These are phyloP conservation scores for Hydraecia micacea DNA, from an alignment of 2,888 invertebrate genomes.

Conservation along the genomic window DNA sequence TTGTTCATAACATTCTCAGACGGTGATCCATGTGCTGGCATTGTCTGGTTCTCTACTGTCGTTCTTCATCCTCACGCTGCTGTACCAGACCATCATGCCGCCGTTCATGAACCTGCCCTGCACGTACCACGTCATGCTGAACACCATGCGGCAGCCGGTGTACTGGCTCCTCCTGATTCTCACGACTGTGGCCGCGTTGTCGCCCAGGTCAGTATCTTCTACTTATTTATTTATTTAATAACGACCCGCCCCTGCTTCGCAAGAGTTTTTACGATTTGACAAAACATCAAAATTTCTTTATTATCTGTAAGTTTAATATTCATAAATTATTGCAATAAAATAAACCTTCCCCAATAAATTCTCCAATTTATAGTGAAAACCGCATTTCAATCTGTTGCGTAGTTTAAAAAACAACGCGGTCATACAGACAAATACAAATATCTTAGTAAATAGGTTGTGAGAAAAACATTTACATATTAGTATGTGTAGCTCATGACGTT, in stretches of 20 bases:
- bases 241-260: not conserved
- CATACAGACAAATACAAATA: not conserved
- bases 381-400: not conserved
- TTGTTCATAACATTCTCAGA: constrained; percentile 89
- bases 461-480: no score
- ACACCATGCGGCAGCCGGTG: constrained; percentile 92
- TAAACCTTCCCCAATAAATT: not conserved
- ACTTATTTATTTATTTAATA: not conserved
- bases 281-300: not conserved
- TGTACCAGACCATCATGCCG: constrained; percentile 95
- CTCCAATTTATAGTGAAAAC: not conserved
- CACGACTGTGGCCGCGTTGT: constrained; percentile 93
- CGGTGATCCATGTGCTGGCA: constrained; percentile 95
- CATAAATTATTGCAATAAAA: not conserved
- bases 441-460: no score
- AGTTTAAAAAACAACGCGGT: not conserved
- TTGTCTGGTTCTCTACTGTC: constrained; percentile 94
- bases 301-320: not conserved
- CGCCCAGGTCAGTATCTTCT: constrained; percentile 93
- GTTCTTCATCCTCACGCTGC: constrained; percentile 95
- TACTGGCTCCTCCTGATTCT: constrained; percentile 96
- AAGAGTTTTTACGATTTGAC: not conserved
- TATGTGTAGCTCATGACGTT: no score
- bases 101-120: constrained; percentile 95
- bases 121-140: constrained; percentile 96